Conservation (phyloP, 2,888 invertebrate genomes). For the Crepidodera aurea region DNA sequence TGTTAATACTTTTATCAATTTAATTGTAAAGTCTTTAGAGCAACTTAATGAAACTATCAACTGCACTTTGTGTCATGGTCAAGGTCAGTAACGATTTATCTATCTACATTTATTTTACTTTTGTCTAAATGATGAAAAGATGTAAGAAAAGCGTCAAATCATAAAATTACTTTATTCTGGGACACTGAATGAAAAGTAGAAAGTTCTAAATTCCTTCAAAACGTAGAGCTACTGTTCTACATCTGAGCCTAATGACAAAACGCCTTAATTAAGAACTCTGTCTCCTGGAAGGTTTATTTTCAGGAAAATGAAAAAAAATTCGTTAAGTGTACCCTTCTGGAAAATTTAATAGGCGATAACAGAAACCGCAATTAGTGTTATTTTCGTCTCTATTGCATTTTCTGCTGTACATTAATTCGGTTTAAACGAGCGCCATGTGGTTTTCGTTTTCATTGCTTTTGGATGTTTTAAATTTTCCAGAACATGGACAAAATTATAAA, state of each 20-base stretch:
- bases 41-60: too few relatives aligned
- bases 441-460: not conserved
- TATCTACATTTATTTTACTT: too few relatives aligned
- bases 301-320: not conserved
- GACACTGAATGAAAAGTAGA: too few relatives aligned
- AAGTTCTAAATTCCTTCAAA: not conserved
- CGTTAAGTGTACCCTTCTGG: not conserved
- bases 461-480: not conserved
- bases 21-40: too few relatives aligned
- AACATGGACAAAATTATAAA: too few relatives aligned
- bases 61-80: too few relatives aligned
- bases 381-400: conserved; percentile 1
- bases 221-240: too few relatives aligned
- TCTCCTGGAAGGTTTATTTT: not conserved
- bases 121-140: too few relatives aligned
- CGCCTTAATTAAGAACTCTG: not conserved
- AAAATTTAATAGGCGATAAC: not conserved
- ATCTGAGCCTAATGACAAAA: not conserved
- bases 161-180: too few relatives aligned
- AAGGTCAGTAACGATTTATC: too few relatives aligned
- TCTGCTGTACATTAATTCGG: not conserved
- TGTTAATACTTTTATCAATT: too few relatives aligned
- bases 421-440: not conserved
- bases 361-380: not conserved
- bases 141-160: too few relatives aligned